These are phyloP conservation scores for Drosophila meridionalis DNA, from an alignment of 2,888 invertebrate species.

Conservation along the genomic window DNA sequence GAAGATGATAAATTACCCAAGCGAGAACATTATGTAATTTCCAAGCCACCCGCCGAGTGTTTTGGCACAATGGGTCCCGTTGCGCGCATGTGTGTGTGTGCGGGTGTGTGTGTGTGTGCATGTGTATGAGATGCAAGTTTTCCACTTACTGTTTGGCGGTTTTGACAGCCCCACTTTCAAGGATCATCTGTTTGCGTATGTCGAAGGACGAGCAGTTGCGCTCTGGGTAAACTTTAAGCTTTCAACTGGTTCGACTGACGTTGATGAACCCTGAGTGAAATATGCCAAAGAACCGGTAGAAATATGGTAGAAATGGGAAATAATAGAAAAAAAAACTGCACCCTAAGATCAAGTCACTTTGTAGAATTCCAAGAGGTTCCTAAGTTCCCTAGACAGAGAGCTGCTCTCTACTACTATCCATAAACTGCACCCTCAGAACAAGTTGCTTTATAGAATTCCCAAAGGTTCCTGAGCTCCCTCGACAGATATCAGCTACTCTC, in stretches of 20 bases:
- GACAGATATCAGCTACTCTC: background rate
- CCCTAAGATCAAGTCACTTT: background rate
- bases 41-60: constrained; percentile 9
- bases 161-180: constrained; percentile 41
- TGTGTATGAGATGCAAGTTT: constrained; percentile 49
- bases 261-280: background rate
- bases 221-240: constrained; percentile 1
- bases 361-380: background rate
- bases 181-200: constrained; percentile 48
- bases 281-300: background rate
- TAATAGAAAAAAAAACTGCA: background rate
- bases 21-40: constrained; percentile 55
- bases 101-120: constrained; percentile 12
- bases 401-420: too few relatives aligned
- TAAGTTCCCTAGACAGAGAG: too few relatives aligned
- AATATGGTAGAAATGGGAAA: background rate
- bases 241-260: background rate
- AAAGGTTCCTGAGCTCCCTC: background rate
- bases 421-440: background rate
- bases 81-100: background rate
- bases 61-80: constrained; percentile 1
- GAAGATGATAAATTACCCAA: constrained; percentile 74
- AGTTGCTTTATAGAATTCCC: background rate
- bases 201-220: constrained; percentile 5
- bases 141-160: constrained; percentile 56